These are phyloP conservation scores for Mastomys natalensis DNA, from an alignment of 2,113 vertebrate genomes.

Conservation along the genomic window DNA sequence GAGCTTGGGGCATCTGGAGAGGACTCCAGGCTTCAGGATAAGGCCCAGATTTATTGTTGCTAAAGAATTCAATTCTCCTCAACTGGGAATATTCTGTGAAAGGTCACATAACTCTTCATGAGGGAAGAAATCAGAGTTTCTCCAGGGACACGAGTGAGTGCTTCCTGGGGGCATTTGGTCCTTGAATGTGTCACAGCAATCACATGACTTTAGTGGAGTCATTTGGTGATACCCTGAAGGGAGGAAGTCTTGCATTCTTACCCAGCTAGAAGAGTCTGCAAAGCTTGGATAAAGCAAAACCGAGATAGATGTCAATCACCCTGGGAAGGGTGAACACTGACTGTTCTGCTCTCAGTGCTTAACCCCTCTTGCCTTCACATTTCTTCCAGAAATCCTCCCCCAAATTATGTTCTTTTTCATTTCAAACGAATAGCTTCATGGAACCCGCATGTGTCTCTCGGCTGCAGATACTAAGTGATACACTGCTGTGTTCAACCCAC, in stretches of 20 bases:
- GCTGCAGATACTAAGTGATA: background rate
- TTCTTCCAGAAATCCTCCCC: background rate
- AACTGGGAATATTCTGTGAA: background rate
- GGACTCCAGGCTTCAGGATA: background rate
- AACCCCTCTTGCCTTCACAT: background rate
- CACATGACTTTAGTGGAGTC: background rate
- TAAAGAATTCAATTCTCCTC: background rate
- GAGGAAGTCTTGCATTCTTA: background rate
- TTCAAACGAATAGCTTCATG: background rate
- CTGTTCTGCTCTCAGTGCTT: background rate
- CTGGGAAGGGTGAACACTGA: background rate
- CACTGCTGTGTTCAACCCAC: background rate
- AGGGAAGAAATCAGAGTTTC: background rate
- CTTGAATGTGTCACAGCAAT: background rate
- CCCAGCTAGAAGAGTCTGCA: background rate
- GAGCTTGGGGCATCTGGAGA: background rate
- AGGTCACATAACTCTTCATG: background rate
- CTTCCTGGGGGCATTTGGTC: background rate
- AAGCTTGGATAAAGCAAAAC: background rate
- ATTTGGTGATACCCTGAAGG: background rate
- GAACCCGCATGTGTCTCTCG: background rate
- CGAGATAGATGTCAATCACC: background rate
- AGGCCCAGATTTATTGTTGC: background rate
- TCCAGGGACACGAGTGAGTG: background rate
- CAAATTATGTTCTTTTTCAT: background rate